Evolutionary conservation across 2,113 vertebrate genomes (phyloP).

Genomic region (Neolamprologus tretocephalus): DNA sequence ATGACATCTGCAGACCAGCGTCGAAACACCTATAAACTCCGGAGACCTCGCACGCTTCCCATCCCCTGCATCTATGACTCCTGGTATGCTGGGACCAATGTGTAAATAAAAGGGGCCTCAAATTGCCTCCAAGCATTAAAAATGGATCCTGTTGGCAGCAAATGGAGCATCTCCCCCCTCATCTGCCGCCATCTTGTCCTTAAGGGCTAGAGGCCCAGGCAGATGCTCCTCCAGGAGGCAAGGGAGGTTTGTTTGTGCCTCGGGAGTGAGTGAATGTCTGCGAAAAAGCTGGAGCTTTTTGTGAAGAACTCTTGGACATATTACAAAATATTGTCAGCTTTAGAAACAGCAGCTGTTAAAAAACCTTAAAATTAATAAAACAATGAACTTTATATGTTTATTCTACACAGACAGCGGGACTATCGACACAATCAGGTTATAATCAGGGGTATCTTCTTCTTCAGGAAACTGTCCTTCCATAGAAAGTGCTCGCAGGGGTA

Average conservation of each 20-base stretch:
- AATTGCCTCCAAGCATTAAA: conserved; percentile 53
- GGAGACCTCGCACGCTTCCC: background rate
- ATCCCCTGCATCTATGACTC: background rate
- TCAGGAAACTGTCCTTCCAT: background rate
- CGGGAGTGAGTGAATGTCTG: background rate
- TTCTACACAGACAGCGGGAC: background rate
- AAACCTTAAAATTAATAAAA: background rate
- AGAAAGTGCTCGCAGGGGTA: accelerated
- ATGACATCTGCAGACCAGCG: background rate
- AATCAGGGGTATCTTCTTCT: background rate
- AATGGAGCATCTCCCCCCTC: conserved; percentile 47
- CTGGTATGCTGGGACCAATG: conserved; percentile 20
- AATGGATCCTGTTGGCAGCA: conserved; percentile 48
- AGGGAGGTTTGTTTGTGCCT: background rate
- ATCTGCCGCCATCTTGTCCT: conserved; percentile 39
- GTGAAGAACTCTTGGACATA: background rate
- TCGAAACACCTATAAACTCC: background rate
- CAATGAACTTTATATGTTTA: background rate
- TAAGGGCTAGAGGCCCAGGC: background rate
- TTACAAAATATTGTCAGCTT: background rate
- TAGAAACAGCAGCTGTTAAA: background rate
- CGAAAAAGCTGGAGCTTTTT: background rate
- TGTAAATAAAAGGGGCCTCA: conserved; percentile 52
- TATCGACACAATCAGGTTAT: accelerated
- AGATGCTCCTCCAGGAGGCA: conserved; percentile 36